Evolutionary conservation across 2,113 vertebrate species (phyloP).

Genomic region (Nyctibius bracteatus): DNA sequence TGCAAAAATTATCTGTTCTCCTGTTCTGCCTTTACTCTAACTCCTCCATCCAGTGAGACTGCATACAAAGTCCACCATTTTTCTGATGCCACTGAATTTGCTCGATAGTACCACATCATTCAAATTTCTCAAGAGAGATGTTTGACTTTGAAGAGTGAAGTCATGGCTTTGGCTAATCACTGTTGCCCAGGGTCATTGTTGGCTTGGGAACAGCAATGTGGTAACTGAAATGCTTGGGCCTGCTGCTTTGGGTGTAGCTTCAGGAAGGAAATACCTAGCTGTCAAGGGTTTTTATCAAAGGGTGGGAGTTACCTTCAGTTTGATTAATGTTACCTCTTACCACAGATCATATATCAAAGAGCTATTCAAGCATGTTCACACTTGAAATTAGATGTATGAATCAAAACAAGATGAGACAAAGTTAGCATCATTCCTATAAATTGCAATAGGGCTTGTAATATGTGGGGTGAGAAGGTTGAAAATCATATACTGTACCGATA

Average conservation of each 20-base stretch:
- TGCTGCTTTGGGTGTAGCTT: neutral
- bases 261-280: constrained; percentile 18
- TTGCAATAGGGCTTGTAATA: neutral
- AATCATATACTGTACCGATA: neutral
- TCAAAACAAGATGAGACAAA: constrained; percentile 24
- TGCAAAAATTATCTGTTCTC: neutral
- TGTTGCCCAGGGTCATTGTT: neutral
- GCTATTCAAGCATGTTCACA: neutral
- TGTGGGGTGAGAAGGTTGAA: neutral
- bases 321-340: constrained; percentile 42
- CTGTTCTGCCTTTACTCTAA: neutral
- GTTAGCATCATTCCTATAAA: constrained; percentile 6
- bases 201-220: neutral
- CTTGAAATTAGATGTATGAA: constrained; percentile 19
- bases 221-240: neutral
- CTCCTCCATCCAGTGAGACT: neutral
- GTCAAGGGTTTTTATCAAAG: constrained; percentile 34
- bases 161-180: constrained; percentile 28
- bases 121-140: neutral
- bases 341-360: constrained; percentile 32
- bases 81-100: constrained; percentile 1
- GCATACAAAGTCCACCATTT: neutral
- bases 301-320: constrained; percentile 6
- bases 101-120: neutral
- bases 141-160: constrained; percentile 36